phyloP scores from a whole-genome alignment of 2,797 vertebrate genomes.

The Anolis apletophallus region DNA sequence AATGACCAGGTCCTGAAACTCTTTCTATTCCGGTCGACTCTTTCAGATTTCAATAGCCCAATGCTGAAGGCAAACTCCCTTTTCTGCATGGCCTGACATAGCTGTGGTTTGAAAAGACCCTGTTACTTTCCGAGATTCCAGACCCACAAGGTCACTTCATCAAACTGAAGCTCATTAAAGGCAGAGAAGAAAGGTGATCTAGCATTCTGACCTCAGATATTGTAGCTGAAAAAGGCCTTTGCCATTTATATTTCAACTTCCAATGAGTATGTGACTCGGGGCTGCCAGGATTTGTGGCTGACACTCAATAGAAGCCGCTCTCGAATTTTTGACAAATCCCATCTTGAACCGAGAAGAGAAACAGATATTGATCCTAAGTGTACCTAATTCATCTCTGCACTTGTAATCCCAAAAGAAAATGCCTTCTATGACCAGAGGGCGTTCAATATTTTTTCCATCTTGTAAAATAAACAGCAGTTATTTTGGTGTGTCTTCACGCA shows the following conservation, averaged over 20 bases:
- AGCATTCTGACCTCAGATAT: conserved; percentile 78
- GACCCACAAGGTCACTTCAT: conserved; percentile 77
- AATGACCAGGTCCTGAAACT: conserved; percentile 26
- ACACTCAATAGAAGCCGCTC: conserved; percentile 90
- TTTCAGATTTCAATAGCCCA: conserved; percentile 8
- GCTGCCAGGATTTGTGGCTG: conserved; percentile 86
- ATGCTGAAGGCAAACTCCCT: background rate
- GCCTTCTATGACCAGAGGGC: conserved; percentile 92
- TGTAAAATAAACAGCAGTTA: conserved; percentile 88
- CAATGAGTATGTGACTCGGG: conserved; percentile 82
- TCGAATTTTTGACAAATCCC: conserved; percentile 95
- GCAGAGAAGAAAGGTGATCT: conserved; percentile 75
- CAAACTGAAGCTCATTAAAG: conserved; percentile 82
- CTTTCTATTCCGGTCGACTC: conserved; percentile 1
- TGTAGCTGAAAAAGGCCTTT: conserved; percentile 79
- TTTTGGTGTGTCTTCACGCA: conserved; percentile 81
- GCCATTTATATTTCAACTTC: conserved; percentile 83
- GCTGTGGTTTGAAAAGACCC: conserved; percentile 49
- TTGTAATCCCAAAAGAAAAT: conserved; percentile 93
- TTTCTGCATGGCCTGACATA: conserved; percentile 42
- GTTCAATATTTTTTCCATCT: conserved; percentile 97
- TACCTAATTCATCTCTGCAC: conserved; percentile 96
- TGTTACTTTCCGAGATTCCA: conserved; percentile 62
- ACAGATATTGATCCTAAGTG: conserved; percentile 93
- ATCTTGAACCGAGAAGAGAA: conserved; percentile 92